These are phyloP conservation scores for Neosilurus mollespiculum DNA, from an alignment of 2,797 vertebrate species.

Conservation along the genomic window DNA sequence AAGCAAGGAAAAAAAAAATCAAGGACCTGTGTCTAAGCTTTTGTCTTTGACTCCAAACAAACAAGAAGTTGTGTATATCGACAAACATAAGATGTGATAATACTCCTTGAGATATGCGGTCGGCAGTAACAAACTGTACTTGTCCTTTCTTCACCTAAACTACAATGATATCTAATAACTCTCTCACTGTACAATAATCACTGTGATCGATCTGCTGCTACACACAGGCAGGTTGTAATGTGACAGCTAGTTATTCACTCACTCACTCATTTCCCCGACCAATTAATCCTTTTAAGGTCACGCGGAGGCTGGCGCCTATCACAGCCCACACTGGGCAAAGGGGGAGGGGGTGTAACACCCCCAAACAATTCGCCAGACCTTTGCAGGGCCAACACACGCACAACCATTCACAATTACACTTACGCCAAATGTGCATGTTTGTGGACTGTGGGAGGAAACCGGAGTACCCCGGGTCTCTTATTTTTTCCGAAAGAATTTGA, in stretches of 20 bases:
- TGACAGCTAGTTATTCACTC: not conserved
- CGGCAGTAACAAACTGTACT: not conserved
- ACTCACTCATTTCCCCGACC: too few species aligned
- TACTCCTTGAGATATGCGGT: not conserved
- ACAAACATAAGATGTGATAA: not conserved
- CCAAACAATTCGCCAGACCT: too few species aligned
- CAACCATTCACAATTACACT: too few species aligned
- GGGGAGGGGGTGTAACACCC: too few species aligned
- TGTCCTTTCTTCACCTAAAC: not conserved
- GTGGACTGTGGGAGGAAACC: too few species aligned
- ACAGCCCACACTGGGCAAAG: too few species aligned
- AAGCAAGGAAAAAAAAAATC: not conserved
- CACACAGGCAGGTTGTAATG: not conserved
- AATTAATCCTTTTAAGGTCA: too few species aligned
- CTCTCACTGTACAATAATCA: too few species aligned
- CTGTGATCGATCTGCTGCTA: not conserved
- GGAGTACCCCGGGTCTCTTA: too few species aligned
- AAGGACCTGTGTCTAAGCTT: not conserved
- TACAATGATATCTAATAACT: not conserved
- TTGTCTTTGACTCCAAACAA: not conserved
- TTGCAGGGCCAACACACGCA: too few species aligned
- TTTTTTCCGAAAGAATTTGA: not conserved
- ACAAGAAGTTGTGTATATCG: not conserved
- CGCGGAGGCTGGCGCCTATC: too few species aligned
- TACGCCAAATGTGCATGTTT: too few species aligned